Evolutionary conservation across 2,888 invertebrate genomes (phyloP), one percentile per base, ranked within the genome.

Genomic region (Periphyllus acericola): DNA sequence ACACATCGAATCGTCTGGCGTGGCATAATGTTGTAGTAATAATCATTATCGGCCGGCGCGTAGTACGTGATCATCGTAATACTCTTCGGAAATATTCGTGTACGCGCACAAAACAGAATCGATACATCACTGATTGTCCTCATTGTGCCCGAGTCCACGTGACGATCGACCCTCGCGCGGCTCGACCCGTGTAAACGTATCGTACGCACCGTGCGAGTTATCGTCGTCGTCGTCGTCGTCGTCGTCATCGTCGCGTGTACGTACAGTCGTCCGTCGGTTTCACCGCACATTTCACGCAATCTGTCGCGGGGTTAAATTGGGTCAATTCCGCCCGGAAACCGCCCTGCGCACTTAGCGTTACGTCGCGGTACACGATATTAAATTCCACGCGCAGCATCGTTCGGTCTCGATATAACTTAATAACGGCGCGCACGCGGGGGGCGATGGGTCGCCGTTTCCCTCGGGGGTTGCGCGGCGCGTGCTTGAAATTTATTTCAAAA

Each of bases 281-380:
- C 75, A 40, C 75, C 71, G 72, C 52, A 14, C 46, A 75, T 83
- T 83, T 75, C 75, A n/a, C n/a, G 14, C 25, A 60, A 40, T 29
- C 83, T 75, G 83, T 75, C 83, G 40, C 3, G 40, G 83, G 83
- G 83, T 83, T 75, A 75, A 83, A 83, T 83, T 83, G 14, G 40
- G 83, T 66, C 83, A 83, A 83, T 83, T 83, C 19, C 25, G 9
- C n/a, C 29, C 60, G 29, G 25, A 36, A 60, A 66, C 75, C 40
- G 25, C 66, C 60, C 75, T 40, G 74, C 46, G 46, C 14, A 75
- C 40, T 75, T 83, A 36, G 29, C 32, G 9, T 66, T 83, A 40
- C 25, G 46, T 14, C 46, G 46, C 14, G 11, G 3, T 14, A 46
- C 9, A 46, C 14, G 14, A 46, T 14, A 46, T 46, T 46, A 46